phyloP scores from a whole-genome alignment of 2,888 invertebrate genomes.

The Brachyptera putata region DNA sequence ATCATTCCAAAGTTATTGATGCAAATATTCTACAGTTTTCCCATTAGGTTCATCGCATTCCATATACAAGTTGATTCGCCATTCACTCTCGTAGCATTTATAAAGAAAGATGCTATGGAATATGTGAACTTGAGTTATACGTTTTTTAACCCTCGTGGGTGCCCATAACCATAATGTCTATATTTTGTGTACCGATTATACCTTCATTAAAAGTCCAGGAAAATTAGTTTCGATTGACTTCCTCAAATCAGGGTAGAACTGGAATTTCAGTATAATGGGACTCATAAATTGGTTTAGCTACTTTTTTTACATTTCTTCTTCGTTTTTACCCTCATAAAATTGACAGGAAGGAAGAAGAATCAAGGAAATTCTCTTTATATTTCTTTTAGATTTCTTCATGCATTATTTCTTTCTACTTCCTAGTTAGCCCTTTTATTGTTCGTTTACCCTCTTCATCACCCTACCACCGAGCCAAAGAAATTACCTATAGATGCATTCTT shows the following conservation, averaged over 20 bases:
- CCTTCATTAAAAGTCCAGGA: not conserved
- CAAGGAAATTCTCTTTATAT: constrained; percentile 28
- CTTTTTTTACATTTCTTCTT: not conserved
- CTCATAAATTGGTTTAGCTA: not conserved
- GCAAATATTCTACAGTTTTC: too few relatives aligned
- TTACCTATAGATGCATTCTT: too few relatives aligned
- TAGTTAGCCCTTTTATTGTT: constrained; percentile 31
- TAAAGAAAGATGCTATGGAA: too few relatives aligned
- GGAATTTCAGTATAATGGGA: constrained; percentile 16
- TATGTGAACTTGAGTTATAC: too few relatives aligned
- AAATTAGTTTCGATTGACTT: not conserved
- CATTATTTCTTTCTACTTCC: constrained; percentile 21
- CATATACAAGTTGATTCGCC: too few relatives aligned
- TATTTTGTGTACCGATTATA: too few relatives aligned
- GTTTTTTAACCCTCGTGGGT: too few relatives aligned
- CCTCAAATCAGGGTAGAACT: not conserved
- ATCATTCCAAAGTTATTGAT: too few relatives aligned
- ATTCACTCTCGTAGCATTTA: too few relatives aligned
- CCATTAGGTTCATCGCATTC: too few relatives aligned
- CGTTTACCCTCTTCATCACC: not conserved
- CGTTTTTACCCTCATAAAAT: constrained; percentile 5
- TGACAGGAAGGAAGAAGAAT: constrained; percentile 31
- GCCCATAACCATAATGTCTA: too few relatives aligned
- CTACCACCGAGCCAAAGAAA: not conserved
- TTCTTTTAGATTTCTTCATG: constrained; percentile 1